Evolutionary conservation across 2,888 invertebrate genomes (phyloP), one percentile per base, ranked within the genome.

Genomic region (Mythimna impura): DNA sequence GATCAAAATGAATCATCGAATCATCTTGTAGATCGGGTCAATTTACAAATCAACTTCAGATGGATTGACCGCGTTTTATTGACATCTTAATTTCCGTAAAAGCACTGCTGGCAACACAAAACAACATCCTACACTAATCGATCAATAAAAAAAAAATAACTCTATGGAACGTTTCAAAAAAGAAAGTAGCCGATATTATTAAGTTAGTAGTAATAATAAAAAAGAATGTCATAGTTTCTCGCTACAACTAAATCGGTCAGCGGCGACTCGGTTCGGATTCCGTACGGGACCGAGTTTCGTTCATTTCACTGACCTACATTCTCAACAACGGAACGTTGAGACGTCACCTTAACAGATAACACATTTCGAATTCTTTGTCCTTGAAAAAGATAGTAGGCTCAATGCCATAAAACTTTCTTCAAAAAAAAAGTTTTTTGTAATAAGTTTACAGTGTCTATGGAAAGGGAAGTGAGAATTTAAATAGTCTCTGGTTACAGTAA

Each of bases 291-390:
- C 94, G 91, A 87, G 93, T 93, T 94, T 93, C 94, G 93, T 92
- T 95, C 94, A 95, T 96, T 96, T 95, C 95, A 94, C 95, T 95
- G 95, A 94, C 95, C 95, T 84, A 95, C 94, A 94, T 95, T 93
- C 89, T 86, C 88, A 78, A 85, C 87, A 90, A 86, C 88, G 89
- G 86, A 86, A 87, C 86, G 86, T 82, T 85, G 82, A 88, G 86
- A 87, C 86, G 88, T 83, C 86, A 87, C 77, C 81, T 71, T 76
- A 79, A 78, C 78, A 83, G 83, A 86, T 83, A 81, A 86, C 73
- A 82, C 77, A 78, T 81, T 73, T 74, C 55, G 73, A 86, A 83
- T 80, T 81, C 85, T 86, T 85, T 85, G 87, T 87, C 87, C 87
- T 87, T 87, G 87, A 86, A 74, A 83, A 79, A 71, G 34, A 64